Percentiles rank a stretch among this genome's conserved stretches.
Evolutionary conservation across 2,888 invertebrate species (phyloP).

Genomic region (Keiferia lycopersicella): DNA sequence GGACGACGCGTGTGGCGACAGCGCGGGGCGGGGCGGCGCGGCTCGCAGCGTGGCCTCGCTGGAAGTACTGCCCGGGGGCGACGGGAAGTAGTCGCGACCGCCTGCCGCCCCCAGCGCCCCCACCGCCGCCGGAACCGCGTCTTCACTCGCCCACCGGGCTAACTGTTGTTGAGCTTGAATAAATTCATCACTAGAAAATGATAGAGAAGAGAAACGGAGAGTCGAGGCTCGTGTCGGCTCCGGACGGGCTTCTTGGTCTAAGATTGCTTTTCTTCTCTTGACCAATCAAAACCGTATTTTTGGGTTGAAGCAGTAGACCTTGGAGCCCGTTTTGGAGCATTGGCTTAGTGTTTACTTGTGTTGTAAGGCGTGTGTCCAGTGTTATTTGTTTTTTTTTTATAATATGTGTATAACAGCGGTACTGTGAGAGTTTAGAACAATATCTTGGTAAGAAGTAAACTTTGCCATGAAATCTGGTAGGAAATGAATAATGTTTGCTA

Average conservation of each 20-base stretch:
- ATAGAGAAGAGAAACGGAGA: constrained; percentile 89
- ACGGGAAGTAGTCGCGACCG: constrained; percentile 74
- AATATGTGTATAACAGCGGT: not conserved
- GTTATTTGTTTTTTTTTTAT: not conserved
- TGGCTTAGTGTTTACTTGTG: constrained; percentile 29
- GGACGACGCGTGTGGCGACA: constrained; percentile 63
- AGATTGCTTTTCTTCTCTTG: not conserved
- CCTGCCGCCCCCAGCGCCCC: constrained; percentile 66
- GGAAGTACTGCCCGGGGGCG: constrained; percentile 54
- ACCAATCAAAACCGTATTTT: not conserved
- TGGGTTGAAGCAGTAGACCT: constrained; percentile 30
- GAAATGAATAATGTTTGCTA: no score
- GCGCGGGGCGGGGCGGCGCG: constrained; percentile 72
- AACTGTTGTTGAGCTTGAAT: constrained; percentile 98
- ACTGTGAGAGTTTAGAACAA: no score
- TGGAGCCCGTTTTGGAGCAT: constrained; percentile 42
- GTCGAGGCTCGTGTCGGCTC: constrained; percentile 39
- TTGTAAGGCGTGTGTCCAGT: not conserved
- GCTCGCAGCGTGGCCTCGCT: constrained; percentile 76
- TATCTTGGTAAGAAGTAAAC: no score
- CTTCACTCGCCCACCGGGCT: constrained; percentile 97
- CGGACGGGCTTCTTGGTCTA: constrained; percentile 42
- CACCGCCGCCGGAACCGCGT: constrained; percentile 83
- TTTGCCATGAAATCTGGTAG: no score
- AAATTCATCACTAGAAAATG: constrained; percentile 98